A percentile compares a stretch with the other conserved stretches of the same genome.
These are phyloP conservation scores for Premnoplex brunnescens DNA, from an alignment of 2,797 vertebrate species.

Conservation along the genomic window DNA sequence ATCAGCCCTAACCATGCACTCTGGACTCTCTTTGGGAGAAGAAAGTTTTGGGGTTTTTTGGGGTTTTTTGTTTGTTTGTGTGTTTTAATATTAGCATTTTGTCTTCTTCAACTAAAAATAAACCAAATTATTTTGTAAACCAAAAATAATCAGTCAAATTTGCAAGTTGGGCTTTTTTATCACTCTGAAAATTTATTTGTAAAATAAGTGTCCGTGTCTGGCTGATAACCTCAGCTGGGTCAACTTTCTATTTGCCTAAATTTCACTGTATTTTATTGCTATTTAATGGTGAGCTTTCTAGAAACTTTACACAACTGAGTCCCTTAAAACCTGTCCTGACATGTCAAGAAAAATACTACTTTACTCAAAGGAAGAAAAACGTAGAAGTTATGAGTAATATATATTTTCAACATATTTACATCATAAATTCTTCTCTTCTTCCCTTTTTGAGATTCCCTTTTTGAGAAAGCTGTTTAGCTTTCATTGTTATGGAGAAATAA, in stretches of 20 bases:
- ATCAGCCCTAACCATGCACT: not conserved
- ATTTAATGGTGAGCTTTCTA: not conserved
- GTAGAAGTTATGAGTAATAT: not conserved
- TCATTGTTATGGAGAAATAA: not conserved
- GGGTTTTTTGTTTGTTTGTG: no score
- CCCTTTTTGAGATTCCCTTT: not conserved
- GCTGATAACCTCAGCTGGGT: not conserved
- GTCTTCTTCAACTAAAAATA: not conserved
- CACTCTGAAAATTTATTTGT: constrained; percentile 15
- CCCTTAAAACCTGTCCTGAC: not conserved
- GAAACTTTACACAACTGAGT: not conserved
- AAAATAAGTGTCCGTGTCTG: not conserved
- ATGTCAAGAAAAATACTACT: not conserved
- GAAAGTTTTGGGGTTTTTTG: not conserved
- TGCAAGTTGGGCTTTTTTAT: not conserved
- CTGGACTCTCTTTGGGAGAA: not conserved
- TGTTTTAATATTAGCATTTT: not conserved
- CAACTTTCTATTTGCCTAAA: not conserved
- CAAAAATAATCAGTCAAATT: not conserved
- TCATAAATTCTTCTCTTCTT: not conserved
- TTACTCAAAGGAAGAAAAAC: not conserved
- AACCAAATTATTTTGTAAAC: no score
- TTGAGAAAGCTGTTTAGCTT: not conserved
- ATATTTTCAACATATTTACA: not conserved
- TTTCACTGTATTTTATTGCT: not conserved